Percentiles rank a stretch among this genome's conserved stretches.
Evolutionary conservation across 2,888 invertebrate species (phyloP).

Genomic region (Mythimna lalbum): DNA sequence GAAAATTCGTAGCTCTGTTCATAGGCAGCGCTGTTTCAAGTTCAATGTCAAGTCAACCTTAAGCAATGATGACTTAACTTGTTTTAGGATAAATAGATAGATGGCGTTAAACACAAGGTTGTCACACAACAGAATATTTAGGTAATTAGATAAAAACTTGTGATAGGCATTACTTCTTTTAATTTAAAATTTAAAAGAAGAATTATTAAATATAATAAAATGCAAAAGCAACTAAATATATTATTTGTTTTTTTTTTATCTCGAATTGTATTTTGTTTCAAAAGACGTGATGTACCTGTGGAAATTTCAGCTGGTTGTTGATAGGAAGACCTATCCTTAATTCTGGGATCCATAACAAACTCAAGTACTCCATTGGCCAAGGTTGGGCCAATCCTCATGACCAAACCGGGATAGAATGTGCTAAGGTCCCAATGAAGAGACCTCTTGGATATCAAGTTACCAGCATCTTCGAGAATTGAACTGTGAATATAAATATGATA

Average conservation of each 20-base stretch:
- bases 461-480: slow-evolving; percentile 92
- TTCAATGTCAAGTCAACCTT: slow-evolving; percentile 68
- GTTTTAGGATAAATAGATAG: slow-evolving; percentile 68
- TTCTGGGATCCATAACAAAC: slow-evolving; percentile 92
- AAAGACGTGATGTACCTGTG: slow-evolving; percentile 88
- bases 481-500: slow-evolving; percentile 73
- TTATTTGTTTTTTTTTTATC: too few relatives aligned
- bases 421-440: slow-evolving; percentile 94
- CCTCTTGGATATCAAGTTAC: slow-evolving; percentile 93
- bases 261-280: background rate
- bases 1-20: slow-evolving; percentile 6
- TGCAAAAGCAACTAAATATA: too few relatives aligned
- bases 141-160: too few relatives aligned
- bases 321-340: slow-evolving; percentile 88
- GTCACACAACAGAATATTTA: background rate
- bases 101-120: slow-evolving; percentile 70
- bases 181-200: too few relatives aligned
- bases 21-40: slow-evolving; percentile 76
- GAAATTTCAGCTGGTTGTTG: slow-evolving; percentile 90
- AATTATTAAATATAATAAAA: too few relatives aligned
- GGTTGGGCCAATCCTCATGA: slow-evolving; percentile 94
- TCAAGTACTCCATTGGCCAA: slow-evolving; percentile 93
- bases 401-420: slow-evolving; percentile 93
- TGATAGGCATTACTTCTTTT: too few relatives aligned
- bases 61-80: slow-evolving; percentile 35